These are phyloP conservation scores for Drosophila subquinaria DNA, from an alignment of 2,888 invertebrate species.

Conservation along the genomic window DNA sequence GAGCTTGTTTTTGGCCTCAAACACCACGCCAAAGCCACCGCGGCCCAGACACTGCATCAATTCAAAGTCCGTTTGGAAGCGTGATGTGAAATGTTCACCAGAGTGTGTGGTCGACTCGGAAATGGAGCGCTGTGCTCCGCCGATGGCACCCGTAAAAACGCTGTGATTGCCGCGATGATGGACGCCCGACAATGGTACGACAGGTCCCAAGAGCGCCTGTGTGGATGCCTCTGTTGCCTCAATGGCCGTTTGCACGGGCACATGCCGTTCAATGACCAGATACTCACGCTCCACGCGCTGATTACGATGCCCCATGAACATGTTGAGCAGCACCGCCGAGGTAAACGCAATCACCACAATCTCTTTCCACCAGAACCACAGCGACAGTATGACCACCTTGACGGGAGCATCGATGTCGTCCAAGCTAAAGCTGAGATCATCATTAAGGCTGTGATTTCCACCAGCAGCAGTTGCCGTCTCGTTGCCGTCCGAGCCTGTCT, in stretches of 20 bases:
- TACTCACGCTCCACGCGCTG: slow-evolving; percentile 82
- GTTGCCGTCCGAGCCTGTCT: slow-evolving; percentile 35
- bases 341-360: slow-evolving; percentile 91
- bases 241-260: slow-evolving; percentile 84
- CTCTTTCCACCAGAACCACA: slow-evolving; percentile 95
- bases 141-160: slow-evolving; percentile 35
- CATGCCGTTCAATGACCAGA: slow-evolving; percentile 85
- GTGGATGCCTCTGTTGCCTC: slow-evolving; percentile 84
- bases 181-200: slow-evolving; percentile 33
- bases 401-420: slow-evolving; percentile 88
- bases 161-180: slow-evolving; percentile 49
- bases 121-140: slow-evolving; percentile 54
- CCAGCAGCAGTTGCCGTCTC: slow-evolving; percentile 16
- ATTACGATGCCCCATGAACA: slow-evolving; percentile 87
- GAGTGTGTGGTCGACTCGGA: slow-evolving; percentile 82
- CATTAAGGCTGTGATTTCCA: slow-evolving; percentile 64
- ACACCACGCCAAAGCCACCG: slow-evolving; percentile 98
- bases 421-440: slow-evolving; percentile 81
- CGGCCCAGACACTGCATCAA: slow-evolving; percentile 92
- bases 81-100: slow-evolving; percentile 85
- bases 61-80: slow-evolving; percentile 94
- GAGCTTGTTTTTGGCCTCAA: slow-evolving; percentile 96
- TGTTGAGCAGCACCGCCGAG: slow-evolving; percentile 90
- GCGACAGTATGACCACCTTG: slow-evolving; percentile 90
- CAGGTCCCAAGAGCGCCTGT: slow-evolving; percentile 75